Conservation (phyloP, 2,888 invertebrate genomes). For the Aporophyla nigra region DNA sequence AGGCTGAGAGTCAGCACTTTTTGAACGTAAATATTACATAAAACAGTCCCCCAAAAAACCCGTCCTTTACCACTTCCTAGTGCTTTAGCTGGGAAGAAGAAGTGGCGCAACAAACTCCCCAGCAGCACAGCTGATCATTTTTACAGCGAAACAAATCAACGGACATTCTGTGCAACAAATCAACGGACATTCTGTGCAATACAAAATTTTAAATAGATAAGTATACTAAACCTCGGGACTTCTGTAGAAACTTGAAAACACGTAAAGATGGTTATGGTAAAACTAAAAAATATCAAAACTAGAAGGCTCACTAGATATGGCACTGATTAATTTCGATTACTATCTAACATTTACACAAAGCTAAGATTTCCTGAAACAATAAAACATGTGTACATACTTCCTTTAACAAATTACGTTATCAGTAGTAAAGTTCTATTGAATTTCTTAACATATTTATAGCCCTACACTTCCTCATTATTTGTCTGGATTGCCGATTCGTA, state of each 20-base stretch:
- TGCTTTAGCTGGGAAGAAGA: too few species aligned
- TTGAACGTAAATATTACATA: too few species aligned
- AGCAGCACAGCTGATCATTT: neutral
- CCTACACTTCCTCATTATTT: conserved; percentile 45
- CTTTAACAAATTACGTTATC: conserved; percentile 29
- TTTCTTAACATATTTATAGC: conserved; percentile 31
- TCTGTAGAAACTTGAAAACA: neutral
- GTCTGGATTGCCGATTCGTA: conserved; percentile 42
- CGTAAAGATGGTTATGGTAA: neutral
- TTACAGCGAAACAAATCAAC: too few species aligned
- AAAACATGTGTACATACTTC: neutral
- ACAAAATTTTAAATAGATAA: too few species aligned
- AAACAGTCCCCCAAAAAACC: too few species aligned
- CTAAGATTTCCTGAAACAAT: neutral
- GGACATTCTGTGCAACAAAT: too few species aligned
- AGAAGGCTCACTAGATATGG: neutral
- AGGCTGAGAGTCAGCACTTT: too few species aligned
- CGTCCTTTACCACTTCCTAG: too few species aligned
- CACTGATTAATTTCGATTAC: neutral
- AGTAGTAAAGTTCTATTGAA: conserved; percentile 18
- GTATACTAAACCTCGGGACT: too few species aligned
- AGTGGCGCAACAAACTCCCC: too few species aligned
- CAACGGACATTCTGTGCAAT: too few species aligned
- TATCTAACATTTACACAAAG: neutral
- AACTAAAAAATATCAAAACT: neutral